Conservation (phyloP, 2,888 invertebrate genomes). For the Ceratothoa steindachneri region DNA sequence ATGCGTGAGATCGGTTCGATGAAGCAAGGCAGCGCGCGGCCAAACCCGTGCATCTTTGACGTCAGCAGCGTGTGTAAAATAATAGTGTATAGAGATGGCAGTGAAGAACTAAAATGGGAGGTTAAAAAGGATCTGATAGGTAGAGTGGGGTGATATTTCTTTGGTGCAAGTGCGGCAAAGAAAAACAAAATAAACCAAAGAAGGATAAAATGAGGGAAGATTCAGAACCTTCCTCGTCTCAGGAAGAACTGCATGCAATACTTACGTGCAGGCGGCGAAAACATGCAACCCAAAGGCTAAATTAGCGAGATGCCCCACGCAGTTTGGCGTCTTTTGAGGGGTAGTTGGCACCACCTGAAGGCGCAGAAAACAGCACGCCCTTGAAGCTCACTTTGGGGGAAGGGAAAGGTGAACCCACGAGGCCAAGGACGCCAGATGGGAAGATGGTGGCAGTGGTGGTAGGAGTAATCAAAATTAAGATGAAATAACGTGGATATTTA, state of each 20-base stretch:
- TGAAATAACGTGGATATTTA: too few relatives aligned
- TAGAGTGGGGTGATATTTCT: background rate
- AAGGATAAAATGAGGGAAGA: background rate
- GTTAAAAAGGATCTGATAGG: background rate
- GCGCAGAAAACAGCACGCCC: conserved; percentile 1
- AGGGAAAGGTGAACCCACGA: background rate
- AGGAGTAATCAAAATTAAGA: too few relatives aligned
- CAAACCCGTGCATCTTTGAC: too few relatives aligned
- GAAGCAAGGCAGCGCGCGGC: too few relatives aligned
- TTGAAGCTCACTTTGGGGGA: background rate
- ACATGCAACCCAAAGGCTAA: conserved; percentile 13
- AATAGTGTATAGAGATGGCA: background rate
- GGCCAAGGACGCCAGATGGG: background rate
- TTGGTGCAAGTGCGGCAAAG: background rate
- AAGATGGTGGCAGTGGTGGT: background rate
- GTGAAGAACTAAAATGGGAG: background rate
- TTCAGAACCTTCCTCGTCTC: background rate
- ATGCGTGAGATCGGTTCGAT: background rate
- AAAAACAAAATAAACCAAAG: background rate
- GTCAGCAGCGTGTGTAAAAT: background rate
- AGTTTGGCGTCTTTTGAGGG: background rate
- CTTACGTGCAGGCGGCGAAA: conserved; percentile 17
- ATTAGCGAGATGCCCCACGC: background rate
- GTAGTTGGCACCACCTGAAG: conserved; percentile 2
- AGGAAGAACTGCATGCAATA: conserved; percentile 2